Conservation (phyloP, 2,888 invertebrate species). For the Aleiodes leptofemur region DNA sequence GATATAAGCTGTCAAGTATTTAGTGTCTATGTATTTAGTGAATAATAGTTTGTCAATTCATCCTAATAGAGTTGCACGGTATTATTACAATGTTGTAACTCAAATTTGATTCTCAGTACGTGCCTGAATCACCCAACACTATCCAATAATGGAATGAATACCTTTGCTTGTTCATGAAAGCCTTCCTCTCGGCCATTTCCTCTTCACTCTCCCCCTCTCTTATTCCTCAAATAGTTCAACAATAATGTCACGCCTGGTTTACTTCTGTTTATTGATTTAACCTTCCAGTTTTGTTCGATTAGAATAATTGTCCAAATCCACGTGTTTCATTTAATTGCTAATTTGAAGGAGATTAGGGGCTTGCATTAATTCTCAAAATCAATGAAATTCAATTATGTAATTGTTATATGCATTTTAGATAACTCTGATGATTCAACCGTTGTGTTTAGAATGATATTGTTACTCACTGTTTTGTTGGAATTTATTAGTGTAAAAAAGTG, state of each 20-base stretch:
- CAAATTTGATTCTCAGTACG: slow-evolving; percentile 40
- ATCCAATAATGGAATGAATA: slow-evolving; percentile 19
- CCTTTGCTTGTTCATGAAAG: not conserved
- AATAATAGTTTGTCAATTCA: too few species aligned
- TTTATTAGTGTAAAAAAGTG: too few species aligned
- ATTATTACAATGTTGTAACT: too few species aligned
- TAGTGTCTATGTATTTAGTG: too few species aligned
- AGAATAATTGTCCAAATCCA: slow-evolving; percentile 44
- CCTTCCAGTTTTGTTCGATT: slow-evolving; percentile 39
- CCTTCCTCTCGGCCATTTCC: not conserved
- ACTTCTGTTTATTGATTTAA: slow-evolving; percentile 39
- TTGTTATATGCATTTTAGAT: too few species aligned
- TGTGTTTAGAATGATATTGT: too few species aligned
- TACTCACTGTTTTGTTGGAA: too few species aligned
- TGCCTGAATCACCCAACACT: slow-evolving; percentile 32
- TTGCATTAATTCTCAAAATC: not conserved
- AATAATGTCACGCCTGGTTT: slow-evolving; percentile 32
- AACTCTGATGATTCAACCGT: too few species aligned
- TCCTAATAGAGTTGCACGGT: too few species aligned
- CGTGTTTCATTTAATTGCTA: slow-evolving; percentile 23
- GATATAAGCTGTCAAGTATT: too few species aligned
- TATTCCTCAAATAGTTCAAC: slow-evolving; percentile 20
- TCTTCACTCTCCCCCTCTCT: not conserved
- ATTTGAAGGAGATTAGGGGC: slow-evolving; percentile 2
- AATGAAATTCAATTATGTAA: not conserved